Percentiles rank a stretch among this genome's conserved stretches.
Evolutionary conservation across 2,888 invertebrate species (phyloP).

Genomic region (Monoplex corrugatus): DNA sequence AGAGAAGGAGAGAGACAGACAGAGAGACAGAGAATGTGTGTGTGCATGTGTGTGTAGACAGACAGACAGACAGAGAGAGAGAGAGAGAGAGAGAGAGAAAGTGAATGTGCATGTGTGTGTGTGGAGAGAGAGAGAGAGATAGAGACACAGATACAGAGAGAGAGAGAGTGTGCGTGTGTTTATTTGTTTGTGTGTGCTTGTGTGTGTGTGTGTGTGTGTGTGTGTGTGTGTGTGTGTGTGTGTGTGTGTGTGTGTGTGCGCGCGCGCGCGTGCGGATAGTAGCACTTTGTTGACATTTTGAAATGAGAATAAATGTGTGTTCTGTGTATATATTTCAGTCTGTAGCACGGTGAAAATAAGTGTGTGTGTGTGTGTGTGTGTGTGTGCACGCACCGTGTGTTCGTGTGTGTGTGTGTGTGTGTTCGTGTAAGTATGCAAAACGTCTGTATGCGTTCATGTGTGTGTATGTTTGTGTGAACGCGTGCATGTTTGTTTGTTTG

Average conservation of each 20-base stretch:
- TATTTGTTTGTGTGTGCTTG: not conserved
- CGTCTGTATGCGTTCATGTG: not conserved
- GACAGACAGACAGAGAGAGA: too few relatives aligned
- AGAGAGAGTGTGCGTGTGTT: not conserved
- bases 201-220: not conserved
- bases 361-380: slow-evolving; percentile 12
- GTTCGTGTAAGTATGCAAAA: not conserved
- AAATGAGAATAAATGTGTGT: too few relatives aligned
- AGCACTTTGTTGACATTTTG: too few relatives aligned
- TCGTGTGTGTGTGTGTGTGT: not conserved
- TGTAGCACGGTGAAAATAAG: too few relatives aligned
- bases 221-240: not conserved
- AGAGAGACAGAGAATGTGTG: too few relatives aligned
- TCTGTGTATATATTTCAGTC: too few relatives aligned
- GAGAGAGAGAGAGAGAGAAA: not conserved
- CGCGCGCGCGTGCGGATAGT: too few relatives aligned
- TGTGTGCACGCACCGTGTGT: not conserved
- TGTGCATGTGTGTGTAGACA: slow-evolving; percentile 1
- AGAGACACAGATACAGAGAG: too few relatives aligned
- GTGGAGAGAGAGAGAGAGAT: too few relatives aligned
- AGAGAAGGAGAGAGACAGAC: too few relatives aligned
- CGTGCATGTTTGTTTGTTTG: not conserved
- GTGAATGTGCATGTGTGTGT: not conserved
- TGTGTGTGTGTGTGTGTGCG: not conserved
- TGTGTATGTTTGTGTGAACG: not conserved